These are phyloP conservation scores for Scaptodrosophila latifasciaeformis DNA, from an alignment of 2,888 invertebrate genomes.

Conservation along the genomic window DNA sequence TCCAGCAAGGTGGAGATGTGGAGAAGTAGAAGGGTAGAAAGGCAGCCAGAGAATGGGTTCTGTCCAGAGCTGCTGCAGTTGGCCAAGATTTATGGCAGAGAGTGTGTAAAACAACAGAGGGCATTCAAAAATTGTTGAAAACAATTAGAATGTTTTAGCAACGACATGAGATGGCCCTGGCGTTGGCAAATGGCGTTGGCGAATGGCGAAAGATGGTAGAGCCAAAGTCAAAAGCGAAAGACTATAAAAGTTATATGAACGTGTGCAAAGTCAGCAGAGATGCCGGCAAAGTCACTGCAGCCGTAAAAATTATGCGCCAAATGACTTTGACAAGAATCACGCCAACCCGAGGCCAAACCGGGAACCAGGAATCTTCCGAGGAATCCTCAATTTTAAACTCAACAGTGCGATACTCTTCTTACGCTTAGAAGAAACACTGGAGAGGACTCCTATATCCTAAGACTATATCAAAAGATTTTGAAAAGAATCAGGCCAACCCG, in stretches of 20 bases:
- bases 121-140: constrained; percentile 66
- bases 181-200: too few relatives aligned
- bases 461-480: too few relatives aligned
- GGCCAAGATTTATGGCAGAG: constrained; percentile 57
- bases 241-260: constrained; percentile 62
- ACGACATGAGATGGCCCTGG: constrained; percentile 34
- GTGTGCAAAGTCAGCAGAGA: constrained; percentile 23
- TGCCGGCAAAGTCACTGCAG: constrained; percentile 18
- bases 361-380: too few relatives aligned
- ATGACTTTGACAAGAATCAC: constrained; percentile 66
- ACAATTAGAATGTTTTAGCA: constrained; percentile 67
- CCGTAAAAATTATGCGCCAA: constrained; percentile 64
- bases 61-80: constrained; percentile 43
- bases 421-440: too few relatives aligned
- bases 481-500: too few relatives aligned
- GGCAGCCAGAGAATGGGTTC: neutral
- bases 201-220: too few relatives aligned
- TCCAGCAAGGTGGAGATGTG: neutral
- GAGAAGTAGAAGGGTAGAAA: neutral
- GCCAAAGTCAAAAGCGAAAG: constrained; percentile 23
- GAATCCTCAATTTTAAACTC: too few relatives aligned
- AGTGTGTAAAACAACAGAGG: constrained; percentile 31
- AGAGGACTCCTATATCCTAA: too few relatives aligned
- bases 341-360: too few relatives aligned
- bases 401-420: too few relatives aligned